Conservation (phyloP, 2,797 vertebrate genomes). For the Anguilla pacifica region DNA sequence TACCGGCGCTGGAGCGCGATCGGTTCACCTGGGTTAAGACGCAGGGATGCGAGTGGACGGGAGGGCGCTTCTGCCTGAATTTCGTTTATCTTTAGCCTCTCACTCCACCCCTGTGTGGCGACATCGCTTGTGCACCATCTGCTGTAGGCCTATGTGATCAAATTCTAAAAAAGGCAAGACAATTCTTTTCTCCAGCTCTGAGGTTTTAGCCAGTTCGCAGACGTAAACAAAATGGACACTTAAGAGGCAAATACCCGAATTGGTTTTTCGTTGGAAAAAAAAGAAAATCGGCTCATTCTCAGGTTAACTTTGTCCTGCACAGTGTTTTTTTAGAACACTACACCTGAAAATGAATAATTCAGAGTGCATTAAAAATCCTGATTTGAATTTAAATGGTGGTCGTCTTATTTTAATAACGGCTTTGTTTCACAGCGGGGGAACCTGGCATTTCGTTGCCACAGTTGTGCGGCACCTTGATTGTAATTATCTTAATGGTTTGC, state of each 20-base stretch:
- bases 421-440: background rate
- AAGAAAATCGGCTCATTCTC: background rate
- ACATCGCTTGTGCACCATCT: background rate
- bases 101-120: background rate
- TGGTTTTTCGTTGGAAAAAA: background rate
- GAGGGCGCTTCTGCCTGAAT: background rate
- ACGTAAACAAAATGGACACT: background rate
- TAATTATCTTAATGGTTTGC: slow-evolving; percentile 12
- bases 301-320: background rate
- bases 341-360: slow-evolving; percentile 15
- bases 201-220: background rate
- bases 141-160: background rate
- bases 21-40: background rate
- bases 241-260: background rate
- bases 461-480: background rate
- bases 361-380: background rate
- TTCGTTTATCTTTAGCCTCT: background rate
- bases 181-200: background rate
- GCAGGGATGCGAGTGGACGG: background rate
- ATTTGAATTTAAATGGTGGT: slow-evolving; percentile 1
- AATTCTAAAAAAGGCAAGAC: background rate
- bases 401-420: background rate
- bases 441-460: background rate
- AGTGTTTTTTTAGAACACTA: background rate
- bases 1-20: background rate